These are phyloP conservation scores for Rhopalosiphum maidis DNA, from an alignment of 1,140 invertebrate species.

Conservation along the genomic window DNA sequence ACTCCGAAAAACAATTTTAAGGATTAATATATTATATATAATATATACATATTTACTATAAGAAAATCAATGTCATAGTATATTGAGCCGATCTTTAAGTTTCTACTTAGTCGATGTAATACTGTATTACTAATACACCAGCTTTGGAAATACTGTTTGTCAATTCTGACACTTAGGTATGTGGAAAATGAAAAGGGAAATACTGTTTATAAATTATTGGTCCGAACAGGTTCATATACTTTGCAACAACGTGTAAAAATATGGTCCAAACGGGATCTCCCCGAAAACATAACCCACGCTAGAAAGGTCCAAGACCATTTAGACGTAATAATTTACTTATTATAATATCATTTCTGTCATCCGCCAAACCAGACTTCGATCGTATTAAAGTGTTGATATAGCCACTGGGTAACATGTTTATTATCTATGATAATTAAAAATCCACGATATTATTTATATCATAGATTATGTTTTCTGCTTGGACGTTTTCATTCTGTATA, in stretches of 20 bases:
- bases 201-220: neutral
- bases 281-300: neutral
- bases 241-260: neutral
- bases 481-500: too few relatives aligned
- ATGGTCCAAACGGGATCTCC: neutral
- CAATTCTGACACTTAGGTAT: neutral
- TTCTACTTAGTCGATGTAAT: neutral
- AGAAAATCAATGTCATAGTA: neutral
- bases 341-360: neutral
- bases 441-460: neutral
- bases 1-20: too few relatives aligned
- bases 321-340: neutral
- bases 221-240: neutral
- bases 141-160: neutral
- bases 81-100: neutral
- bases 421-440: too few relatives aligned
- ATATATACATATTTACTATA: too few relatives aligned
- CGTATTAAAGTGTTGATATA: too few relatives aligned
- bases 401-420: too few relatives aligned
- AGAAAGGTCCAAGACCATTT: neutral
- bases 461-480: too few relatives aligned
- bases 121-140: neutral
- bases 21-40: too few relatives aligned
- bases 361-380: neutral
- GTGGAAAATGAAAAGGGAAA: neutral